Evolutionary conservation across 2,797 vertebrate species (phyloP), one percentile per base, ranked within the genome.

Genomic region (Calcarius lapponicus): DNA sequence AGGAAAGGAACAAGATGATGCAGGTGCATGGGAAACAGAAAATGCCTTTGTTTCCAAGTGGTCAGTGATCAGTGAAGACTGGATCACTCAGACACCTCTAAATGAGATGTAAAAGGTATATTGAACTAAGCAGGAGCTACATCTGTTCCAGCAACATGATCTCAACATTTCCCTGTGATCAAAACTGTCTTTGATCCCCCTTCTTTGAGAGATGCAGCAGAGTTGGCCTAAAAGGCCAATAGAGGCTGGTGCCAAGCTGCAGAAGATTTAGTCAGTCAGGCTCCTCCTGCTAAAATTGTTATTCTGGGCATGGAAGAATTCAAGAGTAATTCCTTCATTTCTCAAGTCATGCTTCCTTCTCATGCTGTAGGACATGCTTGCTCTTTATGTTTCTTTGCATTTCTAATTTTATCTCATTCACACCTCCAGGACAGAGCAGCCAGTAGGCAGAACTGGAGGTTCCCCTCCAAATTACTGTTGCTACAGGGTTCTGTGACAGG

Each of bases 31-130:
- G 13, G 10, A 60, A 73, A 43, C 4, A 29, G 45, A 60, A 85
- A 67, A 50, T 43, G 13, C 19, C 38, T 75, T 74, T 84, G 24
- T 38, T 88, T 62, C 28, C 36, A 34, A 28, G 54, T 34, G 5
- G 36, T 72, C 43, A 8, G 3, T 54, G 43, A 28, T 69, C 36
- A 13, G 2, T 72, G 54, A 66, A 70, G 51, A 17, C 5, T 13
- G 38, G 28, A 65, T 11, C 24, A 38, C 34, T 82, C 19, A 12
- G 34, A 28, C 8, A 13, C 3, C 24, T 73, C 56, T n/a, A 31
- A 29, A 25, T 6, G 5, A 11, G 32, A 18, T 6, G 0, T 60
- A 20, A 56, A 45, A 40, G 3, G 7, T 8, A 0, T 38, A 5
- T 6, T 61, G 71, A 84, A 24, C 20, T 53, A 32, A 69, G 17